Evolutionary conservation across 2,888 invertebrate species (phyloP).

Genomic region (Tiliacea citrago): DNA sequence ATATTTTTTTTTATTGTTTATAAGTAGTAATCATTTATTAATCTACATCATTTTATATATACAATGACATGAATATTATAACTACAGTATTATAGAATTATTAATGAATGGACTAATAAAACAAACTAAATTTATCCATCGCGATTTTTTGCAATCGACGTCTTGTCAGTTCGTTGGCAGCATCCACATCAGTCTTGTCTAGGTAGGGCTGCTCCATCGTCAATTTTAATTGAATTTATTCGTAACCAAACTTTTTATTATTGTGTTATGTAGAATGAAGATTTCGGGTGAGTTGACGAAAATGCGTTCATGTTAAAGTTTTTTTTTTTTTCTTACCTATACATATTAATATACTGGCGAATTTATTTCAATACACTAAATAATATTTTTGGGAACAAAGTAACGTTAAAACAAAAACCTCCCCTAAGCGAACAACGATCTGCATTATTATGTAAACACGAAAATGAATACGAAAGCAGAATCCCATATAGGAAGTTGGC

Average conservation of each 20-base stretch:
- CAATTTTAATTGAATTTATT: too few species aligned
- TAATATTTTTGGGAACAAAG: background rate
- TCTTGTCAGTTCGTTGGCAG: too few species aligned
- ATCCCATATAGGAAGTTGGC: slow-evolving; percentile 39
- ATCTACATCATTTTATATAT: too few species aligned
- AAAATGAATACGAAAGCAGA: slow-evolving; percentile 50
- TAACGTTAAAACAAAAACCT: slow-evolving; percentile 12
- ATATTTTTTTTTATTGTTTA: slow-evolving; percentile 2
- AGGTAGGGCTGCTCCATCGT: too few species aligned
- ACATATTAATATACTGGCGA: background rate
- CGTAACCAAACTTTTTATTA: background rate
- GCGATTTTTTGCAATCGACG: too few species aligned
- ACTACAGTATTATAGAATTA: too few species aligned
- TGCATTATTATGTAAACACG: slow-evolving; percentile 35
- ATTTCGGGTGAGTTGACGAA: background rate
- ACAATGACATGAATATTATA: too few species aligned
- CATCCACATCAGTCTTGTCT: too few species aligned
- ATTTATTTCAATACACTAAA: slow-evolving; percentile 2
- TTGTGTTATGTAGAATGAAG: background rate
- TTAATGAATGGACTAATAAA: too few species aligned
- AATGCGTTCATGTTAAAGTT: background rate
- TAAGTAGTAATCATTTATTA: too few species aligned
- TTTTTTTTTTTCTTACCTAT: too few species aligned
- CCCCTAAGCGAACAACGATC: slow-evolving; percentile 5
- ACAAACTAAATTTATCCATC: too few species aligned